These are phyloP conservation scores for Acrocephalus kingi DNA, from an alignment of 2,113 vertebrate species.

Conservation along the genomic window DNA sequence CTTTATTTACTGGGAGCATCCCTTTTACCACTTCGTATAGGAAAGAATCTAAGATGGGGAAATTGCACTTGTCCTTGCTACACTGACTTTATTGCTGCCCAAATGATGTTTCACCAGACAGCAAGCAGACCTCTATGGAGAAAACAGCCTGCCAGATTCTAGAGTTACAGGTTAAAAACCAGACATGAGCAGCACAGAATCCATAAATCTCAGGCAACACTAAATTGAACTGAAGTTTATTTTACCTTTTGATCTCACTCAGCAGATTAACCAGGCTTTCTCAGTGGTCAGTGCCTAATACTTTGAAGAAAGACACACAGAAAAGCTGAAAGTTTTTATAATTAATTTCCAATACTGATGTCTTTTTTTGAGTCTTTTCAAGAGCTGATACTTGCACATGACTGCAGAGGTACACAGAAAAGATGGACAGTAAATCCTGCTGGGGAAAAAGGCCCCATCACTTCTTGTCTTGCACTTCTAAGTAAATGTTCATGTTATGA, in stretches of 20 bases:
- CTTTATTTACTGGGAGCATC: neutral
- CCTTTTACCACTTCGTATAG: neutral
- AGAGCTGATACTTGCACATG: neutral
- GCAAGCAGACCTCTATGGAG: neutral
- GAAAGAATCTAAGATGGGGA: neutral
- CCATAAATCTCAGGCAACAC: conserved; percentile 54
- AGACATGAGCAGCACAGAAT: conserved; percentile 8
- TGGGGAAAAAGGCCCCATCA: neutral
- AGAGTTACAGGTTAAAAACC: conserved; percentile 30
- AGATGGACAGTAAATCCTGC: conserved; percentile 2
- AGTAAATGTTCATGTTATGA: neutral
- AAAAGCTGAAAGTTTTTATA: conserved; percentile 12
- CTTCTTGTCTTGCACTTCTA: neutral
- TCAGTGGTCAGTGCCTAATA: neutral
- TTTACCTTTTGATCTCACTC: conserved; percentile 44
- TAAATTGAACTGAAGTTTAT: conserved; percentile 16
- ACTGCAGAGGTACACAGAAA: neutral
- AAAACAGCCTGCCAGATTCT: neutral
- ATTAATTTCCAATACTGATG: neutral
- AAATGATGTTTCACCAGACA: neutral
- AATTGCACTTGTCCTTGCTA: neutral
- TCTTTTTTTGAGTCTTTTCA: neutral
- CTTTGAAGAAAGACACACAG: neutral
- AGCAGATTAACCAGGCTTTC: conserved; percentile 40
- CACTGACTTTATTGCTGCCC: neutral